Conservation (phyloP, 2,113 vertebrate genomes). For the crab-eating macaque (Macaca fascicularis) region T2T-MFA8v1.1 NC_088381.1:108414001-108414500, state of each 20-base stretch:
- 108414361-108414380: not conserved
- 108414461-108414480: not conserved
- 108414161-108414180: not conserved
- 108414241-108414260: not conserved
- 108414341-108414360: not conserved
- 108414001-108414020: not conserved
- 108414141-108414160: not conserved
- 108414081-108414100: not conserved
- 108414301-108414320: not conserved
- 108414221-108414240: not conserved
- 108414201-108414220: not conserved
- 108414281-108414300: not conserved
- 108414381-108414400: not conserved
- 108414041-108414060: not conserved
- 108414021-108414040: not conserved
- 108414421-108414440: not conserved
- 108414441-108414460: not conserved
- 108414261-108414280: not conserved
- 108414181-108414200: not conserved
- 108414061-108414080: not conserved
- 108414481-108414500: not conserved
- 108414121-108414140: not conserved
- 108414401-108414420: not conserved
- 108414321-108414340: not conserved
- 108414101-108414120: not conserved